Evolutionary conservation across 2,113 vertebrate genomes (phyloP).

Genomic region (Bubo blakistoni): DNA sequence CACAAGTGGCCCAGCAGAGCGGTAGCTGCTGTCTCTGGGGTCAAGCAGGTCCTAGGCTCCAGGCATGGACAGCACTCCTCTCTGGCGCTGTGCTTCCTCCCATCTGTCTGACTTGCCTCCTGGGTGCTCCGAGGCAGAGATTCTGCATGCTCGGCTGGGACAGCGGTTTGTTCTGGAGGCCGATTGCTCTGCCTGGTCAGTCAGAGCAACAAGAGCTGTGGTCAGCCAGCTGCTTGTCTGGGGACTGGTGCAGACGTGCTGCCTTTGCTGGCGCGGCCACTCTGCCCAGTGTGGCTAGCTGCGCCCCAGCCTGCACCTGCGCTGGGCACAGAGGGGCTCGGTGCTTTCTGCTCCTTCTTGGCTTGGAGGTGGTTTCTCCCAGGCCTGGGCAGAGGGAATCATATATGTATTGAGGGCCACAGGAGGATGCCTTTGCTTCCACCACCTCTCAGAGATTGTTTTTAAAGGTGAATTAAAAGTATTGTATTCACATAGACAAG

Average conservation of each 20-base stretch:
- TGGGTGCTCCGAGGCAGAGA: neutral
- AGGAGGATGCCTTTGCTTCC: neutral
- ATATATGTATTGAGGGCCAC: neutral
- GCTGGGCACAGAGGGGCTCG: accelerated
- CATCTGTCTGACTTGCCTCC: neutral
- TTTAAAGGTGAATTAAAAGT: conserved; percentile 50
- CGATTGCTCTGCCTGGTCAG: neutral
- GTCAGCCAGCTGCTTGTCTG: neutral
- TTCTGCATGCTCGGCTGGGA: neutral
- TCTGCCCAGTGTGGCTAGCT: accelerated
- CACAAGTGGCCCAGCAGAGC: neutral
- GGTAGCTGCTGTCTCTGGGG: neutral
- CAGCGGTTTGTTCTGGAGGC: neutral
- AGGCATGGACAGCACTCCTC: neutral
- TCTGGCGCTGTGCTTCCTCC: neutral
- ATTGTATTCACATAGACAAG: conserved; percentile 56
- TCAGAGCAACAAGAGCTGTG: neutral
- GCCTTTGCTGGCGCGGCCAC: neutral
- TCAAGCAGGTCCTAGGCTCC: neutral
- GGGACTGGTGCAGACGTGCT: neutral
- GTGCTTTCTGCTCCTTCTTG: accelerated
- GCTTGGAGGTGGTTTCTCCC: neutral
- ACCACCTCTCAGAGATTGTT: neutral
- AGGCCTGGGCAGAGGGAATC: neutral
- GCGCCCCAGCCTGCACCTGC: neutral